Percentiles rank a stretch among this genome's conserved stretches.
phyloP scores from a whole-genome alignment of 1,140 invertebrate genomes.

The Trichomalopsis sarcophagae region DNA sequence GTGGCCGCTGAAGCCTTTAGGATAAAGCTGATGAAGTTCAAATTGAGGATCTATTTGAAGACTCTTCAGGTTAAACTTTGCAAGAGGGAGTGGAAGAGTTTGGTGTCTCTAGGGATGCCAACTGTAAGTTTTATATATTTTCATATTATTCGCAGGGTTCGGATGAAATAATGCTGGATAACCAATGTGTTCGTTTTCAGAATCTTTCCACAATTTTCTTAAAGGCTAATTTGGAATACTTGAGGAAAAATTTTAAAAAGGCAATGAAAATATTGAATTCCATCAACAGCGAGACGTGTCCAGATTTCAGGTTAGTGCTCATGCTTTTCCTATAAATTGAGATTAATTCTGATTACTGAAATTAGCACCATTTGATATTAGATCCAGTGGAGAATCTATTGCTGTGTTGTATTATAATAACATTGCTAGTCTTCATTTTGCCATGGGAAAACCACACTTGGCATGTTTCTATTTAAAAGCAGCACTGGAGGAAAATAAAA shows the following conservation, averaged over 20 bases:
- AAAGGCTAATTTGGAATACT: conserved; percentile 83
- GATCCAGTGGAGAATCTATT: conserved; percentile 79
- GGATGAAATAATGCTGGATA: conserved; percentile 9
- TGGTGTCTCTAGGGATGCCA: conserved; percentile 67
- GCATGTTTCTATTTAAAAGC: conserved; percentile 90
- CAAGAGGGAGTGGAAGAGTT: conserved; percentile 72
- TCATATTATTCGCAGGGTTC: neutral
- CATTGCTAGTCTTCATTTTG: conserved; percentile 90
- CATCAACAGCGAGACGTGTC: conserved; percentile 71
- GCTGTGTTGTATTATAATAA: conserved; percentile 91
- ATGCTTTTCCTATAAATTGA: conserved; percentile 20
- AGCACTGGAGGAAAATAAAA: conserved; percentile 88
- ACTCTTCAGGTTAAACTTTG: conserved; percentile 75
- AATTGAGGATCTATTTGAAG: conserved; percentile 76
- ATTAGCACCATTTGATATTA: conserved; percentile 60
- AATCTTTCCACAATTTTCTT: conserved; percentile 80
- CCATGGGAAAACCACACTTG: conserved; percentile 90
- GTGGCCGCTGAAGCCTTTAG: conserved; percentile 75
- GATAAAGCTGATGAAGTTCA: conserved; percentile 77
- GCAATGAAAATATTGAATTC: conserved; percentile 81
- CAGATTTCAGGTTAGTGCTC: conserved; percentile 73
- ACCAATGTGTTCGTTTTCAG: conserved; percentile 68
- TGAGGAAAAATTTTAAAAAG: conserved; percentile 81
- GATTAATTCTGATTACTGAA: conserved; percentile 34
- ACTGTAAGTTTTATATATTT: conserved; percentile 59